Conservation (phyloP, 2,797 vertebrate genomes). For the Crotalus adamanteus region DNA sequence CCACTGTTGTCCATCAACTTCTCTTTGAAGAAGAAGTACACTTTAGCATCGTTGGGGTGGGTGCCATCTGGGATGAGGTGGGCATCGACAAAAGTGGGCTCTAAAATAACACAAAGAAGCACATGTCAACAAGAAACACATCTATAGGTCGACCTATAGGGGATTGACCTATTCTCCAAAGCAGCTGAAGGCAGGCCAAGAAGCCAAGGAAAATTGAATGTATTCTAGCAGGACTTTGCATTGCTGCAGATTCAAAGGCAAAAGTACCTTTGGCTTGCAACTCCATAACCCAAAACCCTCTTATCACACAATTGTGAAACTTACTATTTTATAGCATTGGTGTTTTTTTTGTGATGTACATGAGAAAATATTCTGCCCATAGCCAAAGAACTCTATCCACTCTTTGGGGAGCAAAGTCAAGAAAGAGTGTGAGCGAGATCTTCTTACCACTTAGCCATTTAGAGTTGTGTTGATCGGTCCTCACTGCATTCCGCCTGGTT, state of each 20-base stretch:
- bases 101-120: constrained; percentile 69
- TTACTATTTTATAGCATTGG: background rate
- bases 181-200: background rate
- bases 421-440: background rate
- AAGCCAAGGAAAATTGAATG: background rate
- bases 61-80: constrained; percentile 94
- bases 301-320: background rate
- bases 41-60: constrained; percentile 91
- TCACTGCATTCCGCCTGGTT: constrained; percentile 89
- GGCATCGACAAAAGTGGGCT: constrained; percentile 94
- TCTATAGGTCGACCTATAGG: too few species aligned
- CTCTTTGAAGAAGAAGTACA: constrained; percentile 97
- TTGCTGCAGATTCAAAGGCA: background rate
- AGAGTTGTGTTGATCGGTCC: constrained; percentile 97
- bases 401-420: background rate
- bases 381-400: background rate
- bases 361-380: constrained; percentile 10
- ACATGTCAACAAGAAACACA: background rate
- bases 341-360: background rate
- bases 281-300: background rate
- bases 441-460: constrained; percentile 96
- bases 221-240: background rate
- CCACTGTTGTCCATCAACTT: constrained; percentile 90
- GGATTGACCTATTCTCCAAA: background rate
- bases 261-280: background rate